Conservation (phyloP, 2,888 invertebrate genomes). For the Abrostola triplasia region DNA sequence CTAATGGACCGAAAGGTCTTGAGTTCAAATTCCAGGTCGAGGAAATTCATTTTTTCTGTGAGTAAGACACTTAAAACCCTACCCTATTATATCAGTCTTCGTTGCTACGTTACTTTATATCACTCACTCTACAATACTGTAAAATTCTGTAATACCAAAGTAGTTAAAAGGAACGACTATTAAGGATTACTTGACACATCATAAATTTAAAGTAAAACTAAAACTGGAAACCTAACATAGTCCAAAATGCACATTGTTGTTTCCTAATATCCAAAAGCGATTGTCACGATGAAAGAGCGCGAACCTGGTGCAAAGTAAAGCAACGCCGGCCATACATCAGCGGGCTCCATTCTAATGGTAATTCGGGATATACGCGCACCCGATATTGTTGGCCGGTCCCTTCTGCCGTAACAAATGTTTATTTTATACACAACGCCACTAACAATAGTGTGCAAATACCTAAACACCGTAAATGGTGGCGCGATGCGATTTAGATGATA, state of each 20-base stretch:
- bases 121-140: too few species aligned
- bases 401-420: constrained; percentile 87
- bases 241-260: constrained; percentile 46
- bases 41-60: too few species aligned
- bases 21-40: too few species aligned
- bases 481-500: constrained; percentile 88
- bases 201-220: constrained; percentile 19
- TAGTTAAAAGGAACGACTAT: neutral
- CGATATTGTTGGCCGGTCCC: constrained; percentile 83
- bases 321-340: constrained; percentile 82
- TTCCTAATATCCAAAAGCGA: constrained; percentile 47
- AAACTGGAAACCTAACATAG: constrained; percentile 6
- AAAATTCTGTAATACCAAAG: too few species aligned
- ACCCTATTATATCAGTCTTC: too few species aligned
- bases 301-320: constrained; percentile 56
- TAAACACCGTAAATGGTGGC: constrained; percentile 85
- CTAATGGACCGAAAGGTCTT: too few species aligned
- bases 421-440: constrained; percentile 88
- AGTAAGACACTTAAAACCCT: too few species aligned
- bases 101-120: too few species aligned
- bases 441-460: constrained; percentile 89
- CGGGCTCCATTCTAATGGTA: constrained; percentile 85
- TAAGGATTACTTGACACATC: neutral
- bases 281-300: constrained; percentile 56
- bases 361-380: constrained; percentile 79